Evolutionary conservation across 2,888 invertebrate species (phyloP).

Genomic region (Periphyllus acericola): DNA sequence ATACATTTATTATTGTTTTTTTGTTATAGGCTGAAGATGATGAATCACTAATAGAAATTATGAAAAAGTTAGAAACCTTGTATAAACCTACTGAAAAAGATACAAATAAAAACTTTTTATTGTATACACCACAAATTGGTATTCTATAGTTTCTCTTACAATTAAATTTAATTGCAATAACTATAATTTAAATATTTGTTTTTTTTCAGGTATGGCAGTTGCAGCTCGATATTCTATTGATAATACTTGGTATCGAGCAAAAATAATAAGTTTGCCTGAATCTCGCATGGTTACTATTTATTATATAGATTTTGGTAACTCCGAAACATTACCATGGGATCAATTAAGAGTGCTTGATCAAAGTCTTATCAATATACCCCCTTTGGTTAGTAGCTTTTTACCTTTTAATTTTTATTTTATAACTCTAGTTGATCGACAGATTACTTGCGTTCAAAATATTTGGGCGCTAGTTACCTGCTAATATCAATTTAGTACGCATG

Average conservation of each 20-base stretch:
- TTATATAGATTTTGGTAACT: slow-evolving; percentile 75
- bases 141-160: background rate
- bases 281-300: slow-evolving; percentile 70
- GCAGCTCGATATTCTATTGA: slow-evolving; percentile 59
- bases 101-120: slow-evolving; percentile 42
- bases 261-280: slow-evolving; percentile 69
- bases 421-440: background rate
- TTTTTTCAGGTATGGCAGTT: slow-evolving; percentile 47
- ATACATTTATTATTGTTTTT: background rate
- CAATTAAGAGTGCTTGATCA: slow-evolving; percentile 43
- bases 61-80: slow-evolving; percentile 22
- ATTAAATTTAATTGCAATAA: background rate
- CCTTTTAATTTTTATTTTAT: no score
- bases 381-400: slow-evolving; percentile 38
- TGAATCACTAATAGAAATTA: slow-evolving; percentile 2
- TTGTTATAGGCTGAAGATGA: slow-evolving; percentile 4
- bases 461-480: no score
- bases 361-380: slow-evolving; percentile 19
- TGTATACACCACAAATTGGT: slow-evolving; percentile 58
- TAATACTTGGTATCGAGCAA: slow-evolving; percentile 71
- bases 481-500: no score
- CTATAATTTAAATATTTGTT: background rate
- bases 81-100: slow-evolving; percentile 41
- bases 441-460: no score
- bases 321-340: slow-evolving; percentile 69